These are phyloP conservation scores for Melinopterus prodromus DNA, from an alignment of 2,888 invertebrate species.

Conservation along the genomic window DNA sequence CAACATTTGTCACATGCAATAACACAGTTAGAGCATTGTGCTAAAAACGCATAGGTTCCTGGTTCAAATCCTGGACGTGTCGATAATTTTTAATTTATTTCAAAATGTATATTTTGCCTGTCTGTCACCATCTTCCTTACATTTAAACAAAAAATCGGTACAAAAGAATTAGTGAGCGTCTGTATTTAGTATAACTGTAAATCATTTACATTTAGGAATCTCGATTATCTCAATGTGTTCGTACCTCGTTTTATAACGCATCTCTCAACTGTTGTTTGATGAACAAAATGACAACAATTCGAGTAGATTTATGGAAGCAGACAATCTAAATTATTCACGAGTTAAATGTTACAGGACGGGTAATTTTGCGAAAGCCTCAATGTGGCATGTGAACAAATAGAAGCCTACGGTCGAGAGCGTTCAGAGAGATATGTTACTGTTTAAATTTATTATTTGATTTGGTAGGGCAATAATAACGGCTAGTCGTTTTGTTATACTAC, in stretches of 20 bases:
- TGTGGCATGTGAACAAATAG: slow-evolving; percentile 4
- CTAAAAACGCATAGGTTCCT: no score
- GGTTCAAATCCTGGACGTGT: no score
- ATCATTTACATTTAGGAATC: no score
- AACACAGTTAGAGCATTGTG: no score
- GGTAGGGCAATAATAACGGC: slow-evolving; percentile 28
- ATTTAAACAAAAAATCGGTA: no score
- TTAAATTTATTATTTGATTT: slow-evolving; percentile 35
- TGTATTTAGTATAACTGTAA: no score
- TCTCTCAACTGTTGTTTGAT: neutral
- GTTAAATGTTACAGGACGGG: neutral
- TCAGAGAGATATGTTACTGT: slow-evolving; percentile 7
- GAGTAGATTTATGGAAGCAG: neutral
- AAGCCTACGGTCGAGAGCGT: neutral
- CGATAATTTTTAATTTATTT: no score
- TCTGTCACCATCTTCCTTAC: no score
- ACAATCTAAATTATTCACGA: neutral
- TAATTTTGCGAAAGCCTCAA: neutral
- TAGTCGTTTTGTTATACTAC: slow-evolving; percentile 29
- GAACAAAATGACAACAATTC: neutral
- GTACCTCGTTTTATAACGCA: neutral
- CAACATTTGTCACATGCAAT: no score
- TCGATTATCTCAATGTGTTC: neutral
- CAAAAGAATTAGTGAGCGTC: no score
- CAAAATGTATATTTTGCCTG: no score